Evolutionary conservation across 2,888 invertebrate species (phyloP), one percentile per base, ranked within the genome.

Genomic region (Rhingia campestris): DNA sequence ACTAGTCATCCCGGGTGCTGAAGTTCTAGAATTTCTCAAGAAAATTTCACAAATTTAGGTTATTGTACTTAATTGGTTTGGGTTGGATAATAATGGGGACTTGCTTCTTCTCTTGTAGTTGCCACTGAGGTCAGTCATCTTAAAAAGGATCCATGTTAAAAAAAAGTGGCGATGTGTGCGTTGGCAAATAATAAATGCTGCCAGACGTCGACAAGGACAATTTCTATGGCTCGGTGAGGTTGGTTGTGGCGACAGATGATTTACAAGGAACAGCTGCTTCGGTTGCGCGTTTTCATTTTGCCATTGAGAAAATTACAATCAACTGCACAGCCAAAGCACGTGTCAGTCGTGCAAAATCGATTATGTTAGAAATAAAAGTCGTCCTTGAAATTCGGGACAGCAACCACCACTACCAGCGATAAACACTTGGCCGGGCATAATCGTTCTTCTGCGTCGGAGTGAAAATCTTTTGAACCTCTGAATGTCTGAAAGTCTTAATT

Each of bases 61-160:
- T 56, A 7, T n/a, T 43, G 43, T 58, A 14, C 22, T 4, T 43
- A 47, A 49, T 30, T 56, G 39, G 37, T n/a, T 37, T 6, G 22
- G 22, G 22, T 22, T 22, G 22, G 1, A 22, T 22, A n/a, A n/a
- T 41, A 49, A 22, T 35, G n/a, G 37, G 43, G 49, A 39, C 59
- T 61, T 67, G 14, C 32, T 22, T 22, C 22, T 22, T 22, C 22
- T 33, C 47, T 37, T 63, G 14, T 54, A 45, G 53, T 10, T 56
- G 64, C 56, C 67, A 61, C 61, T 76, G 67, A 67, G 67, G 67
- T 76, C 61, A 76, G n/a, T 76, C 51, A 76, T 67, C 67, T 67
- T 45, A 30, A 47, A 56, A 37, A 35, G 22, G 51, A 41, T 49
- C 37, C 35, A 43, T 14, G 33, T 22, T 12, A 7, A 45, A 14